Evolutionary conservation across 2,888 invertebrate species (phyloP), one percentile per base, ranked within the genome.

Genomic region (Drosophila setosimentum): DNA sequence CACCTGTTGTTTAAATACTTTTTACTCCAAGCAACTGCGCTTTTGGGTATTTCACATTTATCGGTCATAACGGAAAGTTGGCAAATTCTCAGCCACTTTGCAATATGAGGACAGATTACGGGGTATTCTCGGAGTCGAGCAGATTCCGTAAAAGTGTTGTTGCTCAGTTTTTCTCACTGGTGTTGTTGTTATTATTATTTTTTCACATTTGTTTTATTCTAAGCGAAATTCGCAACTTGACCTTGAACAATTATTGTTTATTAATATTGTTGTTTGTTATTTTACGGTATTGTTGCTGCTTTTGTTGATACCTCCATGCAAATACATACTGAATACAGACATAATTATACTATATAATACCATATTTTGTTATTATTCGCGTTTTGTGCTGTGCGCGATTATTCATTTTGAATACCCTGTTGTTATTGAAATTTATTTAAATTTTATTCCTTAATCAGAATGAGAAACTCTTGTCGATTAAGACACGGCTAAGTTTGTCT

Each of bases 211-310:
- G 68, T 80, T 80, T 63, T 71, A 71, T 87, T 89, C 84, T 87
- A 79, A 81, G 73, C 76, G 58, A 83, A 76, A 75, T 81, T 79
- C 68, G 67, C 75, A 75, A 65, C 73, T 73, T 78, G 86, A 83
- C 87, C 87, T 87, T 90, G 83, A 73, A 64, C 74, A 85, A 87
- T 89, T 84, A 84, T 85, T 84, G 85, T 76, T 87, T 78, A 85
- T 87, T 84, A 84, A 84, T 80, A 74, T 82, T 67, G 64, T 58
- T 70, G 53, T 75, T 69, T 75, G 65, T 45, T 67, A 55, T 65
- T 61, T 68, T 54, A 51, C 35, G 27, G n/a, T 60, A 30, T 48
- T 70, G 18, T 54, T 75, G 32, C 24, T 8, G 24, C 16, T 16
- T 24, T 54, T 55, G 37, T 62, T 73, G 50, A 29, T 62, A 27